Base-by-base conservation (phyloP, 2,797 vertebrate genomes). In the Fratercula arctica region DNA sequence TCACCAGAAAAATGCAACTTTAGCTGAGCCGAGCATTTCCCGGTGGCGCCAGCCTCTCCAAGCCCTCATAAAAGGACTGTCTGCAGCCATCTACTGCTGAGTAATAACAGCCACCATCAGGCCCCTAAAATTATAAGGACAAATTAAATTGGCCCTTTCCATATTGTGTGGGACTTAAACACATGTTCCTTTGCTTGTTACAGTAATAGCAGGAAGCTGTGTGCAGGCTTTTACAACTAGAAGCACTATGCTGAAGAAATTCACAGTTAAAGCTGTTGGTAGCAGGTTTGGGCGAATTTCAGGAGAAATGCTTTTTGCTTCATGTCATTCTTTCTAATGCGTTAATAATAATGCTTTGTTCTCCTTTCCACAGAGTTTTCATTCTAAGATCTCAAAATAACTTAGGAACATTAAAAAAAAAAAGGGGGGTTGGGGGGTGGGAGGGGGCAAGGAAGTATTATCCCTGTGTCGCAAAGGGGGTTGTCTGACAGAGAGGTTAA, bases 21-120 rank as follows among this genome's bases (percentile, higher is more conserved):
- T 48, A 92, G 96, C 95, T 94, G 96, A 93, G 90, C 97, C 85
- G 92, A 95, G 93, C 97, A 84, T 96, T 87, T 97, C 89, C 93
- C 73, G 3, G 94, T 98, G 98, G 98, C 98, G 98, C 98, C 98
- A 98, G 98, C 97, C 97, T 96, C 97, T 96, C 97, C 94, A 48
- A 96, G 98, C 97, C 97, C 98, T 98, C 98, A 96, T 98, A 98
- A 98, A 98, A 97, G 95, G 29, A 6, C 89, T 72, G 94, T 96
- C 91, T 97, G 96, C 90, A 95, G 87, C 95, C 96, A 39, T 66
- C 43, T 33, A 39, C 91, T 90, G 95, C 96, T 95, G 95, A 82
- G 90, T 23, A 83, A 56, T 63, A 92, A 80, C 92, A 91, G 85
- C 89, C 93, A 90, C 87, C 93, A 89, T 5, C 92, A 90, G 95